phyloP scores from a whole-genome alignment of 2,888 invertebrate species.

The Alentia gelatinosa region DNA sequence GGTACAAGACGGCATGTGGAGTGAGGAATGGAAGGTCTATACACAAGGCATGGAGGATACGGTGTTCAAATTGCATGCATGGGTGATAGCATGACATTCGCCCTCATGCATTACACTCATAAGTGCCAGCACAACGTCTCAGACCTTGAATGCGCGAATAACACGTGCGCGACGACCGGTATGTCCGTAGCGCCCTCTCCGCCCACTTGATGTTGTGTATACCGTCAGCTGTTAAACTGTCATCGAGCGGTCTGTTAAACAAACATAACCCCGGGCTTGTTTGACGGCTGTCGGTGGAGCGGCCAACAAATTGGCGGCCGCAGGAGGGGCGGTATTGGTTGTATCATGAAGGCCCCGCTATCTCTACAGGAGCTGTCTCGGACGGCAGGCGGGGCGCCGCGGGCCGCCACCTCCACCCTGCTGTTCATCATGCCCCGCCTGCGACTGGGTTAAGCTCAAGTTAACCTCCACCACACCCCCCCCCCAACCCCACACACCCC shows the following conservation, averaged over 20 bases:
- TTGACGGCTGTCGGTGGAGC: conserved; percentile 18
- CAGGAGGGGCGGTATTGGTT: not conserved
- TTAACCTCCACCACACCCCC: not conserved
- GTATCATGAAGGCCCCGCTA: not conserved
- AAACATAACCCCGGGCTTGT: conserved; percentile 49
- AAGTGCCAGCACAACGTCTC: no score
- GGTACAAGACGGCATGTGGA: not conserved
- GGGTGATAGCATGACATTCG: no score
- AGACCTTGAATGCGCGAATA: no score
- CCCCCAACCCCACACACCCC: not conserved
- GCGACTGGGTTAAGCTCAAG: not conserved
- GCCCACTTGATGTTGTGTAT: conserved; percentile 9
- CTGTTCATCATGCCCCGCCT: not conserved
- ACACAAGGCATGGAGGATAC: not conserved
- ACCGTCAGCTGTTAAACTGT: conserved; percentile 15
- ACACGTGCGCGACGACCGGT: no score
- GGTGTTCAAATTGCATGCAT: no score
- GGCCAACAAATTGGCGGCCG: conserved; percentile 23
- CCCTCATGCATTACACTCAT: no score
- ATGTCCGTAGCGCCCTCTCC: not conserved
- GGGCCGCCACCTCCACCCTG: not conserved
- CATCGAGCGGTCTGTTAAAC: conserved; percentile 30
- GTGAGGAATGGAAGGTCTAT: not conserved
- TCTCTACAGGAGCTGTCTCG: conserved; percentile 29
- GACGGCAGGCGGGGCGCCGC: not conserved